Percentiles rank a stretch among this genome's conserved stretches.
phyloP scores from a whole-genome alignment of 2,113 vertebrate species.

The Melierax canorus region DNA sequence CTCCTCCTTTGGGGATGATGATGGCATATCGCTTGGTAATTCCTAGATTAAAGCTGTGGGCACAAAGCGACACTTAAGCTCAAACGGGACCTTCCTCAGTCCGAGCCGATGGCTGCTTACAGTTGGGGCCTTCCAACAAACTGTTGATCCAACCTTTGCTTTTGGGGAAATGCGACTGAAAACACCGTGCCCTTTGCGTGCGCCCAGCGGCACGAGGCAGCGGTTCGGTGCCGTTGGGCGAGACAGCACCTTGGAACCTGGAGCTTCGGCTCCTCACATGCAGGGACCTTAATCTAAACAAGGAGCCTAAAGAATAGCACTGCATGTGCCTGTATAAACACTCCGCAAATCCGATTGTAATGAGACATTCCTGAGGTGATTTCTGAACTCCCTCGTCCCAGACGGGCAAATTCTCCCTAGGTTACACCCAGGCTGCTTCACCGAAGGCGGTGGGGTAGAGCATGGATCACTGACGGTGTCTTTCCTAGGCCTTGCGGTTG shows the following conservation, averaged over 20 bases:
- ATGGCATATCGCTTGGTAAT: not conserved
- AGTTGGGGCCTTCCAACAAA: not conserved
- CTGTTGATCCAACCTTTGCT: not conserved
- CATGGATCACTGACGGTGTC: not conserved
- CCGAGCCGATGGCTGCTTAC: not conserved
- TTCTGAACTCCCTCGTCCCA: not conserved
- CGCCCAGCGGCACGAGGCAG: rapidly evolving
- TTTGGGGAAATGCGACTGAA: not conserved
- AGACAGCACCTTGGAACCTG: not conserved
- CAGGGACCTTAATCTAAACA: not conserved
- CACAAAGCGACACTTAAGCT: not conserved
- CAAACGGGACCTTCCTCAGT: not conserved
- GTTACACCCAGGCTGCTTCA: not conserved
- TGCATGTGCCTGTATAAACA: not conserved
- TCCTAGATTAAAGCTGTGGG: not conserved
- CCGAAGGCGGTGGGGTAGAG: rapidly evolving
- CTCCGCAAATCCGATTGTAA: not conserved
- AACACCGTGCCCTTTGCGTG: not conserved
- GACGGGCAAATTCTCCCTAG: not conserved
- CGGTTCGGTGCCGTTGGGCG: rapidly evolving
- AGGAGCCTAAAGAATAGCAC: not conserved
- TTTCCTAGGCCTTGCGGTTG: not conserved
- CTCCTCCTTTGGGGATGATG: not conserved
- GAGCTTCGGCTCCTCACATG: not conserved
- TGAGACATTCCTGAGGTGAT: conserved; percentile 1